Evolutionary conservation across 1,140 invertebrate genomes (phyloP).

Genomic region (Galleria mellonella): DNA sequence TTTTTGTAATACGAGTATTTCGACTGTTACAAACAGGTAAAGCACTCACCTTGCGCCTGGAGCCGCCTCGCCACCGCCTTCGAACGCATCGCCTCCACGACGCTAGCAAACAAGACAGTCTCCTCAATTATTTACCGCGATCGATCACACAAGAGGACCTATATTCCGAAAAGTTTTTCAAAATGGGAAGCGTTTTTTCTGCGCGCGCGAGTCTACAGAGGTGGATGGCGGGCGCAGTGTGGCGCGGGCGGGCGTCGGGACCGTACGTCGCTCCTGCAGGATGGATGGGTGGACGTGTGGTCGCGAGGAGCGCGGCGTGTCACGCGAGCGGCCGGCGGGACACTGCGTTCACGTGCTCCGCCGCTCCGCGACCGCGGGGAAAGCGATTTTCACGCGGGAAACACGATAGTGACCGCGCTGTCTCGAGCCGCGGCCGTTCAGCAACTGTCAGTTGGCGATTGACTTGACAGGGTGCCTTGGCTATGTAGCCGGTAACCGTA

Average conservation of each 20-base stretch:
- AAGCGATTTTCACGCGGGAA: conserved; percentile 71
- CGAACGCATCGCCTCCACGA: conserved; percentile 68
- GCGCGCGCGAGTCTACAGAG: conserved; percentile 23
- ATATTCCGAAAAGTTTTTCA: conserved; percentile 44
- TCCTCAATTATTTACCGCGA: conserved; percentile 44
- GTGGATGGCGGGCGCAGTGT: conserved; percentile 33
- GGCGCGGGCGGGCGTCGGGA: conserved; percentile 44
- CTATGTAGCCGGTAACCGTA: conserved; percentile 3
- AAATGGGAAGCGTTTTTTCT: conserved; percentile 27
- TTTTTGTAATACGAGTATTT: too few relatives aligned
- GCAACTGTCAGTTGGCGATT: conserved; percentile 32
- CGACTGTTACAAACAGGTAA: too few relatives aligned
- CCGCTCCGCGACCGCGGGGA: conserved; percentile 47
- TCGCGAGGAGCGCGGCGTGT: conserved; percentile 53
- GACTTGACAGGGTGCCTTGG: too few relatives aligned
- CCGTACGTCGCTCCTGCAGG: conserved; percentile 36
- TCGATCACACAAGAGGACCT: conserved; percentile 42
- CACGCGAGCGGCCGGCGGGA: conserved; percentile 66
- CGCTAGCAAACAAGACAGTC: conserved; percentile 31
- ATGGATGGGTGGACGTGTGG: conserved; percentile 19
- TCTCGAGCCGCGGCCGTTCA: conserved; percentile 45
- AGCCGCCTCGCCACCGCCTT: conserved; percentile 75
- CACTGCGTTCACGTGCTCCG: conserved; percentile 62
- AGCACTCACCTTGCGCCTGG: conserved; percentile 68
- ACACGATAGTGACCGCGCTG: conserved; percentile 63